phyloP scores from a whole-genome alignment of 1,140 invertebrate genomes.

The Diorhabda carinulata region DNA sequence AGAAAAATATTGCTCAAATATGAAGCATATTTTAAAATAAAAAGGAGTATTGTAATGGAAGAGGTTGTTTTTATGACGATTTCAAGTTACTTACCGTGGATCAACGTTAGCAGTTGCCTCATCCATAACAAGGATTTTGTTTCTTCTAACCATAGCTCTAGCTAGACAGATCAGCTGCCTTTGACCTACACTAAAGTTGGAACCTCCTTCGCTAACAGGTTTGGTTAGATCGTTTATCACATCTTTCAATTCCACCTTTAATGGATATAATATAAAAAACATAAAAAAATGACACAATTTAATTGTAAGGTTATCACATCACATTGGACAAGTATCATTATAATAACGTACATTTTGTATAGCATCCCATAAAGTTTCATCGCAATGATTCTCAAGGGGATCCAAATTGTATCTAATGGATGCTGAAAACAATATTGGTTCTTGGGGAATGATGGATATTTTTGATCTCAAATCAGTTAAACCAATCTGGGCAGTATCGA shows the following conservation, averaged over 20 bases:
- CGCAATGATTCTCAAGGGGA: constrained; percentile 68
- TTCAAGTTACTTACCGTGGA: constrained; percentile 42
- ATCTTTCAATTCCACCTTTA: constrained; percentile 39
- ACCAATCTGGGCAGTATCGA: constrained; percentile 60
- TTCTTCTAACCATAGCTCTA: constrained; percentile 67
- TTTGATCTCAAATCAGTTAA: constrained; percentile 65
- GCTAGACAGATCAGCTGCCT: constrained; percentile 75
- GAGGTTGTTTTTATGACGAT: neutral
- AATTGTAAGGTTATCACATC: neutral
- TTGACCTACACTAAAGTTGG: constrained; percentile 73
- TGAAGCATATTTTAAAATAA: too few species aligned
- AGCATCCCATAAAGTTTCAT: constrained; percentile 61
- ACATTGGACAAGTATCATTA: neutral
- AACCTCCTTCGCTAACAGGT: constrained; percentile 53
- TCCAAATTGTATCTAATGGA: constrained; percentile 77
- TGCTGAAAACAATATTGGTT: constrained; percentile 76
- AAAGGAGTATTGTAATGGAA: neutral
- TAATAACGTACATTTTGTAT: constrained; percentile 49
- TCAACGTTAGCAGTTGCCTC: constrained; percentile 69
- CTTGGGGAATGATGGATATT: constrained; percentile 82
- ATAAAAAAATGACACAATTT: neutral
- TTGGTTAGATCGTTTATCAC: constrained; percentile 28
- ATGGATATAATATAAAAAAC: neutral
- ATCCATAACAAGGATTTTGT: constrained; percentile 74
- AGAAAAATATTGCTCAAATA: too few species aligned